A percentile compares a stretch with the other conserved stretches of the same genome.
These are phyloP conservation scores for Hydrozoanthus tunicans DNA, from an alignment of 64 coral and sea anemone species.

Conservation along the genomic window DNA sequence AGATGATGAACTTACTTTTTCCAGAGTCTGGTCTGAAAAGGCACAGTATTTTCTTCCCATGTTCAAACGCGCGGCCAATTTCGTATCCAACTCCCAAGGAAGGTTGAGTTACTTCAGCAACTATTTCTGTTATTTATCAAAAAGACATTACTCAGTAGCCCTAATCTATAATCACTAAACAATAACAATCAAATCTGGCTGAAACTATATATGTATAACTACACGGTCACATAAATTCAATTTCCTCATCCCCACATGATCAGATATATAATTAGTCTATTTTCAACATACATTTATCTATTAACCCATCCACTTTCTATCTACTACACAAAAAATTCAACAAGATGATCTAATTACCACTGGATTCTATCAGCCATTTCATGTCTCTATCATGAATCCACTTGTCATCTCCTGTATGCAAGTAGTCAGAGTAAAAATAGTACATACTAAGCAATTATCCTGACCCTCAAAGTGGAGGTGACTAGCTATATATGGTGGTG, in stretches of 20 bases:
- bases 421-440: neutral
- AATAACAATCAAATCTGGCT: neutral
- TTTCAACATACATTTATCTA: too few relatives aligned
- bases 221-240: too few relatives aligned
- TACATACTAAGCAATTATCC: too few relatives aligned
- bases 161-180: neutral
- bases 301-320: too few relatives aligned
- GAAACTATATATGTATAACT: neutral
- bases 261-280: too few relatives aligned
- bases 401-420: constrained; percentile 71
- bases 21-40: constrained; percentile 87
- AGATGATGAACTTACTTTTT: constrained; percentile 66
- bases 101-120: constrained; percentile 96
- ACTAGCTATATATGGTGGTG: too few relatives aligned
- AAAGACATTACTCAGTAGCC: neutral
- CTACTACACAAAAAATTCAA: too few relatives aligned
- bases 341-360: constrained; percentile 54
- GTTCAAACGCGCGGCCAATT: constrained; percentile 88
- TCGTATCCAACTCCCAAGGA: constrained; percentile 97
- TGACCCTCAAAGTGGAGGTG: too few relatives aligned
- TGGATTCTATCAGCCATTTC: constrained; percentile 74
- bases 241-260: too few relatives aligned
- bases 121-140: constrained; percentile 60
- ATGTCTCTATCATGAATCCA: constrained; percentile 92
- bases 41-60: constrained; percentile 85